phyloP scores from a whole-genome alignment of 2,113 vertebrate genomes.

The Ciconia maguari region DNA sequence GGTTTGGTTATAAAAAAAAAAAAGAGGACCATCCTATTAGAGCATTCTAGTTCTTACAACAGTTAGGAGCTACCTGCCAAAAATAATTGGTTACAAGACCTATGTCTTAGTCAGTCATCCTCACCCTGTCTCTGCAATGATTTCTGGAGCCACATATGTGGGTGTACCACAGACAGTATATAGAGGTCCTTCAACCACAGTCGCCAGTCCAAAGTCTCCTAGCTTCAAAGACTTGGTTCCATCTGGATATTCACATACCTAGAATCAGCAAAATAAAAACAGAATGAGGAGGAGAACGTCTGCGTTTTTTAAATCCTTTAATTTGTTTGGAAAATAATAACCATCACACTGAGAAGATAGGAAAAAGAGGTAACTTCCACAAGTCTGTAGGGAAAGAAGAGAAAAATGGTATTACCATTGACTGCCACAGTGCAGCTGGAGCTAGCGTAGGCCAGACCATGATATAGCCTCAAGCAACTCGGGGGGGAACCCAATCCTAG shows the following conservation, averaged over 20 bases:
- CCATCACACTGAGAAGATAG: not conserved
- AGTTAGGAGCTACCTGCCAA: not conserved
- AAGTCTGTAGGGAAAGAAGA: not conserved
- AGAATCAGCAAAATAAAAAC: not conserved
- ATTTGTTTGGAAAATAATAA: not conserved
- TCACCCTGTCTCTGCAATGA: constrained; percentile 95
- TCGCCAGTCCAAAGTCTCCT: constrained; percentile 96
- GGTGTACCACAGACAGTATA: constrained; percentile 96
- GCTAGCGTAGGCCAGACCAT: not conserved
- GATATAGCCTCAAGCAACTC: not conserved
- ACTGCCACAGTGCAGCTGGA: not conserved
- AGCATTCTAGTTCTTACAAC: not conserved
- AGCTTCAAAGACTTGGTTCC: constrained; percentile 94
- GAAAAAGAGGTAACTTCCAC: not conserved
- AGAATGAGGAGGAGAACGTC: not conserved
- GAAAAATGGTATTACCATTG: not conserved
- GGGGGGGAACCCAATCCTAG: not conserved
- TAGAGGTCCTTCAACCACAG: constrained; percentile 91
- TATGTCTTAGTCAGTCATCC: not conserved
- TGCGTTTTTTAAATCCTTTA: not conserved
- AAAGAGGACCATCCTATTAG: not conserved
- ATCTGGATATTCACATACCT: constrained; percentile 93
- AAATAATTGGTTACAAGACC: not conserved
- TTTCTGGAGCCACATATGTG: constrained; percentile 97
- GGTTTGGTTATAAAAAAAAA: not conserved